Conservation (phyloP, 1,140 invertebrate species). For the Brachionus paranguensis region DNA sequence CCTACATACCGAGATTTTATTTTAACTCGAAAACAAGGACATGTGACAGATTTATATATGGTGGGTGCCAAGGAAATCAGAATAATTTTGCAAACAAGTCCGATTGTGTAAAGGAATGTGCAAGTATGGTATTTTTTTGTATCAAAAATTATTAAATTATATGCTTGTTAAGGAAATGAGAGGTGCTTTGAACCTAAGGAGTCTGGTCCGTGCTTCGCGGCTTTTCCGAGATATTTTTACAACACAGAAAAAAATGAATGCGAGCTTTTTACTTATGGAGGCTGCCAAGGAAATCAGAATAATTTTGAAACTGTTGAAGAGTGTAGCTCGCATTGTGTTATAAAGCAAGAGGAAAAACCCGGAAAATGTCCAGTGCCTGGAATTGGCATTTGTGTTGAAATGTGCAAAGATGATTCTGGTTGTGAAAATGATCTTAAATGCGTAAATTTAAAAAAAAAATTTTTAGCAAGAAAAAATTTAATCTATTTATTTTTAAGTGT, state of each 20-base stretch:
- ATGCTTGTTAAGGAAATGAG: not conserved
- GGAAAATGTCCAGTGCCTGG: not conserved
- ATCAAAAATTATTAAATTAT: not conserved
- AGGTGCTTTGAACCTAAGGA: not conserved
- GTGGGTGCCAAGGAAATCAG: constrained; percentile 41
- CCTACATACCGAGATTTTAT: constrained; percentile 48
- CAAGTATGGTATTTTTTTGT: not conserved
- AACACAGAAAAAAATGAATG: constrained; percentile 45
- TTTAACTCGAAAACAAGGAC: constrained; percentile 43
- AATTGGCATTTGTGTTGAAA: not conserved
- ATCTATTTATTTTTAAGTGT: not conserved
- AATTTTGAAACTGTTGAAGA: constrained; percentile 75
- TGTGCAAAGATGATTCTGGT: not conserved
- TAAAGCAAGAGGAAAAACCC: not conserved
- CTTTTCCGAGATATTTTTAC: constrained; percentile 45
- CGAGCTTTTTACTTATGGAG: constrained; percentile 50
- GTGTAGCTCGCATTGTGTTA: constrained; percentile 61
- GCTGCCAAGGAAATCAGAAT: constrained; percentile 41
- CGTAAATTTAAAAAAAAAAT: not conserved
- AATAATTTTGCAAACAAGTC: constrained; percentile 70
- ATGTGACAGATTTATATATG: constrained; percentile 52
- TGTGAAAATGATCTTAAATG: not conserved
- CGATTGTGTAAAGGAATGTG: constrained; percentile 65
- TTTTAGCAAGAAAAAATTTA: not conserved
- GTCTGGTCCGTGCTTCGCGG: constrained; percentile 40